phyloP scores from a whole-genome alignment of 2,113 vertebrate species.

The Choloepus hoffmanni region DNA sequence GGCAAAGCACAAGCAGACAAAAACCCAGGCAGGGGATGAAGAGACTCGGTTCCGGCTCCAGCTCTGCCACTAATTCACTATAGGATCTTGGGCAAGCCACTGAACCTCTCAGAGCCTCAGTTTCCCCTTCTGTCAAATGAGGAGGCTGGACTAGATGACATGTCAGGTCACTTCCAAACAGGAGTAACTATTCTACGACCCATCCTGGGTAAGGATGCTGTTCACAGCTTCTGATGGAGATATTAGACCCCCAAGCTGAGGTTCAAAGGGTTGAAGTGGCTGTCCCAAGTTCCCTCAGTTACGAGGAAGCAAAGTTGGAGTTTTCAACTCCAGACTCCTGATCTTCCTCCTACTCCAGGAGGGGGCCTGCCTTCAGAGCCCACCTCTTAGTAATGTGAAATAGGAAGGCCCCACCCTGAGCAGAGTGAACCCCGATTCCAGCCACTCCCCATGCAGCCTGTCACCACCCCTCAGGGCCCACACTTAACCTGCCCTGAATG shows the following conservation, averaged over 20 bases:
- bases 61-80: not conserved
- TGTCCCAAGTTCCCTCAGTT: too few relatives aligned
- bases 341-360: not conserved
- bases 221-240: not conserved
- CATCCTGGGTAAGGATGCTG: not conserved
- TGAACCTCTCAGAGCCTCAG: not conserved
- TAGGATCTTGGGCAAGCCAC: not conserved
- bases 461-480: too few relatives aligned
- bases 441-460: not conserved
- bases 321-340: not conserved
- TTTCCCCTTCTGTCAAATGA: not conserved
- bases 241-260: accelerated
- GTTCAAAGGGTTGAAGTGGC: not conserved
- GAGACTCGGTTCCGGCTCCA: not conserved
- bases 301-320: not conserved
- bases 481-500: not conserved
- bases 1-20: not conserved
- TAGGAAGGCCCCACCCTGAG: not conserved
- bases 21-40: not conserved
- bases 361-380: not conserved
- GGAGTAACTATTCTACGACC: not conserved
- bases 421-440: not conserved
- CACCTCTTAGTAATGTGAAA: not conserved
- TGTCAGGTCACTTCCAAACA: not conserved
- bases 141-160: not conserved